phyloP scores from a whole-genome alignment of 2,888 invertebrate genomes.

The Thecocarcelia acutangulata region DNA sequence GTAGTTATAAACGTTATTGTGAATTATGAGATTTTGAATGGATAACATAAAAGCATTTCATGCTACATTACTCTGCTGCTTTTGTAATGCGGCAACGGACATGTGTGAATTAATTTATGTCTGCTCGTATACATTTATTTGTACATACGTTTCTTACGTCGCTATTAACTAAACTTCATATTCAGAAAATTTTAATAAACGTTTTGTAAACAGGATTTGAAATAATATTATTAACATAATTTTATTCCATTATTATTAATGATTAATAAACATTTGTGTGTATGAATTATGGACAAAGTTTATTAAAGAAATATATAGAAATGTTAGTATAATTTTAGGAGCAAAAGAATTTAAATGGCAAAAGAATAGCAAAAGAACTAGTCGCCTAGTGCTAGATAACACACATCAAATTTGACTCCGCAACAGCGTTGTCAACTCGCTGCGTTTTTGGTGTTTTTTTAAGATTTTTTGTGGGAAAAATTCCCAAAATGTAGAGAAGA shows the following conservation, averaged over 20 bases:
- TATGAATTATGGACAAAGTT: not conserved
- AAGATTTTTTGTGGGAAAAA: no score
- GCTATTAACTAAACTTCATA: slow-evolving; percentile 63
- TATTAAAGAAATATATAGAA: no score
- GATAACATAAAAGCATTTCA: slow-evolving; percentile 15
- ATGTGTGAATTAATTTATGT: slow-evolving; percentile 39
- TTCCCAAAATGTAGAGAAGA: no score
- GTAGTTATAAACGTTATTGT: slow-evolving; percentile 8
- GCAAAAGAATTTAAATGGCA: no score
- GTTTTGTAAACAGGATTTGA: slow-evolving; percentile 66
- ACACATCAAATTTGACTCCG: no score
- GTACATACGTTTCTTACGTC: no score
- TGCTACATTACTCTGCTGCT: slow-evolving; percentile 2
- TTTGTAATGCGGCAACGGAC: not conserved
- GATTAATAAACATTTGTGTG: slow-evolving; percentile 51
- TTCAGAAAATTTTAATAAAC: slow-evolving; percentile 62
- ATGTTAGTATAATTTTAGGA: no score
- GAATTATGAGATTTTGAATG: slow-evolving; percentile 47
- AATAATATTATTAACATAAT: slow-evolving; percentile 64
- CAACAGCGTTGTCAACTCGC: no score
- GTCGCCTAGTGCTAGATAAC: no score
- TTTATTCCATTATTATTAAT: slow-evolving; percentile 62
- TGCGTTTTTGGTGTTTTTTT: no score
- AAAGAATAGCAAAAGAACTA: no score
- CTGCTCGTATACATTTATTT: slow-evolving; percentile 5